These are phyloP conservation scores for Himantopus leucocephalus DNA, from an alignment of 2,113 vertebrate species.

Conservation along the genomic window DNA sequence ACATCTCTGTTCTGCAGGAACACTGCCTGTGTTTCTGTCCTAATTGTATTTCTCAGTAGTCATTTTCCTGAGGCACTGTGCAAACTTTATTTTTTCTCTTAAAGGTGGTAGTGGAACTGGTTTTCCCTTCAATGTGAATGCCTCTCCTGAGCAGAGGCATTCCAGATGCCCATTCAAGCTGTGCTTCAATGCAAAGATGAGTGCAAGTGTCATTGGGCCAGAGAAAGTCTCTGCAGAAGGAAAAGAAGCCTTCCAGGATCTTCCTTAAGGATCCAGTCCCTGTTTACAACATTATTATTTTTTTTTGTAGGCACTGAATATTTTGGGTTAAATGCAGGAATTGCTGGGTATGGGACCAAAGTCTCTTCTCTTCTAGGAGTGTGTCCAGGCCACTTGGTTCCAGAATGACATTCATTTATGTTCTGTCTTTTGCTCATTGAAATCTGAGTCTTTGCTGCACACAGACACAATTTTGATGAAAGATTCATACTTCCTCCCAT, in stretches of 20 bases:
- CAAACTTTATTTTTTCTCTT: neutral
- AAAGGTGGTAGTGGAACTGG: neutral
- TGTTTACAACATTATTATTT: neutral
- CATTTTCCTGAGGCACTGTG: neutral
- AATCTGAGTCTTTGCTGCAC: neutral
- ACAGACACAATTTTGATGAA: neutral
- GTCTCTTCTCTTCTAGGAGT: neutral
- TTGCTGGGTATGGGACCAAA: neutral
- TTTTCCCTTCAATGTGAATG: neutral
- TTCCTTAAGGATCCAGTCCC: neutral
- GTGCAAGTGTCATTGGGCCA: neutral
- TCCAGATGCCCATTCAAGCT: neutral
- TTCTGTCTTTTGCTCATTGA: neutral
- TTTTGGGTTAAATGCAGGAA: neutral
- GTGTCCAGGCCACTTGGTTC: neutral
- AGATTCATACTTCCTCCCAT: neutral
- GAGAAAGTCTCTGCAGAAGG: neutral
- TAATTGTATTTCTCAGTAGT: neutral
- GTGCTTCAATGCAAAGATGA: neutral
- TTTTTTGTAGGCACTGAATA: neutral
- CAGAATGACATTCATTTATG: neutral
- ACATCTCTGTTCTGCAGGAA: neutral
- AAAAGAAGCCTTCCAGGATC: neutral
- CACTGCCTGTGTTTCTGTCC: neutral
- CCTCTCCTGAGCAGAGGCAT: neutral